These are phyloP conservation scores for Pseudonaja textilis DNA, from an alignment of 2,113 vertebrate species.

Conservation along the genomic window DNA sequence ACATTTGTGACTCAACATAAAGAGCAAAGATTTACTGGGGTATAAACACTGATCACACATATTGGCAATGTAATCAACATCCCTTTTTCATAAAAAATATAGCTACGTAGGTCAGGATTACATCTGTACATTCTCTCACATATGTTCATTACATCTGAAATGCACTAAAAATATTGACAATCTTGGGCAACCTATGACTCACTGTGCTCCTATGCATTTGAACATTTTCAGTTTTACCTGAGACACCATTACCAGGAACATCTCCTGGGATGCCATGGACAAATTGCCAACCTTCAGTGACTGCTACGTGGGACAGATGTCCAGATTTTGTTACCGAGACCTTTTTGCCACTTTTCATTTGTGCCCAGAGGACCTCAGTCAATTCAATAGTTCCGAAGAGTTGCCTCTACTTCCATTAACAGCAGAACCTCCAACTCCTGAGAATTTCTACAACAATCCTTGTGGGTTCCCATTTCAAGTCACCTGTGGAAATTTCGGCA, in stretches of 20 bases:
- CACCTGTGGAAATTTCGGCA: conserved; percentile 43
- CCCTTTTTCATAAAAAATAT: neutral
- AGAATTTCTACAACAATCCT: conserved; percentile 60
- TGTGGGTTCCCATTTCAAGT: conserved; percentile 57
- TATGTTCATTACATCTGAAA: conserved; percentile 19
- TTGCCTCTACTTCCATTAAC: conserved; percentile 61
- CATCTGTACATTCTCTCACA: neutral
- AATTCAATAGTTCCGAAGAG: conserved; percentile 64
- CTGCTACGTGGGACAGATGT: conserved; percentile 51
- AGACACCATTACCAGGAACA: conserved; percentile 59
- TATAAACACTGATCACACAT: neutral
- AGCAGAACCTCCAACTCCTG: conserved; percentile 49
- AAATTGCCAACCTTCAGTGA: conserved; percentile 57
- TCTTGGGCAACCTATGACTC: neutral
- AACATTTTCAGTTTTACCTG: conserved; percentile 63
- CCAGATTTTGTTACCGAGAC: conserved; percentile 64
- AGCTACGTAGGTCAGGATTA: neutral
- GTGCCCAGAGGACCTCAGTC: conserved; percentile 57
- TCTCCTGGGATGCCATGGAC: conserved; percentile 54
- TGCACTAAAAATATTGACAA: conserved; percentile 16
- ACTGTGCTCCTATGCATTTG: conserved; percentile 24
- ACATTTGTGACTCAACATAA: neutral
- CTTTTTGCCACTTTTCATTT: conserved; percentile 56
- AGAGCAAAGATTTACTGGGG: neutral
- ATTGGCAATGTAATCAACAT: neutral